Conservation (phyloP, 2,888 invertebrate genomes). For the Spilarctia lutea region DNA sequence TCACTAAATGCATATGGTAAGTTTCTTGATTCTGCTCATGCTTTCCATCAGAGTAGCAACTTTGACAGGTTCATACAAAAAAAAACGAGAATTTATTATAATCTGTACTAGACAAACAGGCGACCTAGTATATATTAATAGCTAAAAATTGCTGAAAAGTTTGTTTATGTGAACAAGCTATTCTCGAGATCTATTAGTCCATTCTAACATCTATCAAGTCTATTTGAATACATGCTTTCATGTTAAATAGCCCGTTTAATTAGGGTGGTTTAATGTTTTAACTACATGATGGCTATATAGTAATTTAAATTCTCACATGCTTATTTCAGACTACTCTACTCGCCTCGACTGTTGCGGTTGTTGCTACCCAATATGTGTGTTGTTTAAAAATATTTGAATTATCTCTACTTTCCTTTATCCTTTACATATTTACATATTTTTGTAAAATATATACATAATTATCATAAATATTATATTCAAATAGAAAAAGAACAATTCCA, state of each 20-base stretch:
- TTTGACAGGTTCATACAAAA: too few relatives aligned
- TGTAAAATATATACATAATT: neutral
- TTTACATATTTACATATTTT: neutral
- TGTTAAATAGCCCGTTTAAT: neutral
- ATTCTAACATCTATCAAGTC: neutral
- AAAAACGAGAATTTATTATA: neutral
- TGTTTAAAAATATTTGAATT: neutral
- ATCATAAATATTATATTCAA: neutral
- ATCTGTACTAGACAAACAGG: neutral
- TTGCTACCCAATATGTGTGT: neutral
- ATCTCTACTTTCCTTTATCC: neutral
- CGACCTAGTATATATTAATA: neutral
- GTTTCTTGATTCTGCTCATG: too few relatives aligned
- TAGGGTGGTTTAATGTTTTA: neutral
- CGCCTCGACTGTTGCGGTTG: neutral
- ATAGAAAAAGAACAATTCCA: neutral
- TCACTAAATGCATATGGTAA: too few relatives aligned
- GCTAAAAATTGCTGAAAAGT: neutral
- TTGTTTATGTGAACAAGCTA: neutral
- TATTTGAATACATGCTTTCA: neutral
- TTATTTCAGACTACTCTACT: neutral
- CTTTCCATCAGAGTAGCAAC: too few relatives aligned
- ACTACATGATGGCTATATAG: neutral
- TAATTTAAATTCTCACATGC: neutral
- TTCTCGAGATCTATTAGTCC: neutral